phyloP scores from a whole-genome alignment of 2,888 invertebrate species.

The Lasioglossum figueresi region DNA sequence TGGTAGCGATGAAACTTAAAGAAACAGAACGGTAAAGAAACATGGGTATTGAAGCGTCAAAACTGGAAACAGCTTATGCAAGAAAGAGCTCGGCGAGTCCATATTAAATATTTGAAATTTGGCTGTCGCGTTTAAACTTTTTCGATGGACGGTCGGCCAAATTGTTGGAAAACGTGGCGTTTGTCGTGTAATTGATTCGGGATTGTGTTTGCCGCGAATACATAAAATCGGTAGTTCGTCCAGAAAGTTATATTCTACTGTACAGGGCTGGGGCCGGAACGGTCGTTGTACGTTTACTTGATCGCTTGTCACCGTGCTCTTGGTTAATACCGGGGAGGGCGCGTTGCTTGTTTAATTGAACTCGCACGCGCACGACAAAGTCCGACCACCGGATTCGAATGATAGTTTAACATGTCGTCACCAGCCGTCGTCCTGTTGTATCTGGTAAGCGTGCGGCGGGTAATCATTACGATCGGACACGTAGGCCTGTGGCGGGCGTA shows the following conservation, averaged over 20 bases:
- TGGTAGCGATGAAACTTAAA: too few relatives aligned
- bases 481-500: conserved; percentile 28
- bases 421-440: conserved; percentile 64
- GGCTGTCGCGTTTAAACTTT: neutral
- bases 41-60: too few relatives aligned
- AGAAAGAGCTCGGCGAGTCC: too few relatives aligned
- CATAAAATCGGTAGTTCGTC: neutral
- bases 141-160: neutral
- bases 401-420: conserved; percentile 74
- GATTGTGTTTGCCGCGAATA: neutral
- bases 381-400: conserved; percentile 66
- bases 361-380: conserved; percentile 66
- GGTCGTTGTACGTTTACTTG: conserved; percentile 12
- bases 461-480: conserved; percentile 68
- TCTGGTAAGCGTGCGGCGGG: conserved; percentile 59
- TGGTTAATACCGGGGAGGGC: conserved; percentile 58
- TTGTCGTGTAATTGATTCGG: neutral
- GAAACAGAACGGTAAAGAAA: too few relatives aligned
- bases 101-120: neutral
- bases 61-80: too few relatives aligned
- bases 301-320: conserved; percentile 43
- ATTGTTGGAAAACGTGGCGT: neutral
- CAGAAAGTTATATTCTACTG: neutral
- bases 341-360: conserved; percentile 70
- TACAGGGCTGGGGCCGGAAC: neutral